A percentile compares a stretch with the other conserved stretches of the same genome.
Evolutionary conservation across 2,888 invertebrate genomes (phyloP).

Genomic region (Cataglyphis rosenhaueri): DNA sequence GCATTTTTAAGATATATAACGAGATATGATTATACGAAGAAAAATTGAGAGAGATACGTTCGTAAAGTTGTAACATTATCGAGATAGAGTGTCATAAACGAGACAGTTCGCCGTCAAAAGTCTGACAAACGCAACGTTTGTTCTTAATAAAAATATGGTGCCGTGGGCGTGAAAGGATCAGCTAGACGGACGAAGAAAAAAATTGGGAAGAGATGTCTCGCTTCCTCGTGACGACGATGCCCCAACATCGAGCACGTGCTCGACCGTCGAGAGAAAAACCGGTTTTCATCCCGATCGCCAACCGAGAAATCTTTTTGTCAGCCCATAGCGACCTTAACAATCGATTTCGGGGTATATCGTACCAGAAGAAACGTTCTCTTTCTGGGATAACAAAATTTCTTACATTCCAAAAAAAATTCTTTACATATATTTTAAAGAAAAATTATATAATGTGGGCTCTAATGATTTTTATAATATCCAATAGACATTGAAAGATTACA

Average conservation of each 20-base stretch:
- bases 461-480: neutral
- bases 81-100: constrained; percentile 11
- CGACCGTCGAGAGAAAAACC: constrained; percentile 63
- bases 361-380: constrained; percentile 16
- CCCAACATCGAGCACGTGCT: constrained; percentile 74
- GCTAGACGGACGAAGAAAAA: constrained; percentile 57
- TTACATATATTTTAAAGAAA: neutral
- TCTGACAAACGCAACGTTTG: constrained; percentile 37
- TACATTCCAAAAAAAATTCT: neutral
- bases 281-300: constrained; percentile 65
- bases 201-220: constrained; percentile 67
- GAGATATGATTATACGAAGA: neutral
- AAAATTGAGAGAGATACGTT: neutral
- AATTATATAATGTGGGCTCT: neutral
- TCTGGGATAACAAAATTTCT: constrained; percentile 29
- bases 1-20: neutral
- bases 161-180: constrained; percentile 51
- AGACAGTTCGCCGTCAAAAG: constrained; percentile 9
- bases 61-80: constrained; percentile 26
- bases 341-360: constrained; percentile 65
- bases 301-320: constrained; percentile 57
- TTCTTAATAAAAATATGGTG: constrained; percentile 36
- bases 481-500: neutral
- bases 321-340: constrained; percentile 56
- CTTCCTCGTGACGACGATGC: constrained; percentile 60